Evolutionary conservation across 2,113 vertebrate species (phyloP).

Genomic region (Phainopepla nitens): DNA sequence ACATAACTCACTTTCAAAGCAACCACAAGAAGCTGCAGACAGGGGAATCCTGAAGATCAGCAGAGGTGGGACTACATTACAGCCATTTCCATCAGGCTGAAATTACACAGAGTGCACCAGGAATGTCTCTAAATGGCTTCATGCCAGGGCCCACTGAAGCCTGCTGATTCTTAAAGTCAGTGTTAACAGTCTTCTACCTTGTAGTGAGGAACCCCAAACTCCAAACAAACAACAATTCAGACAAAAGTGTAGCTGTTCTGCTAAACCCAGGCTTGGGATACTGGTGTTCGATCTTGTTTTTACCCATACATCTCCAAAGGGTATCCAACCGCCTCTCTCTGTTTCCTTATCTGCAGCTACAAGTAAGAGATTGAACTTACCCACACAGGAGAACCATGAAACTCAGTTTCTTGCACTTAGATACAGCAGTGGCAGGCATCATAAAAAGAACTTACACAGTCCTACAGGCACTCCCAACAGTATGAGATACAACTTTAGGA

Average conservation of each 20-base stretch:
- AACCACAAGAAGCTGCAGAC: slow-evolving; percentile 67
- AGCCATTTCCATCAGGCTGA: slow-evolving; percentile 52
- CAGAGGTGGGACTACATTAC: slow-evolving; percentile 64
- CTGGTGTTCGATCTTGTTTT: not conserved
- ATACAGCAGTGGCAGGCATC: not conserved
- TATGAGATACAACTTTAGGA: not conserved
- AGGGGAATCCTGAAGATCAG: slow-evolving; percentile 76
- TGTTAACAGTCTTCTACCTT: not conserved
- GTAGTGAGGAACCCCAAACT: not conserved
- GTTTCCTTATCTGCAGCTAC: not conserved
- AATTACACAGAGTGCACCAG: slow-evolving; percentile 63
- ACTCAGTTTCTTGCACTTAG: not conserved
- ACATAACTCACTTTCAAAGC: slow-evolving; percentile 73
- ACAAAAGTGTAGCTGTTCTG: not conserved
- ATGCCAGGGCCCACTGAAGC: slow-evolving; percentile 48
- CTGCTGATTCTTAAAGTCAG: slow-evolving; percentile 1
- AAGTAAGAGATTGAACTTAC: not conserved
- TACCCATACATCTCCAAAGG: not conserved
- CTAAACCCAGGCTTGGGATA: not conserved
- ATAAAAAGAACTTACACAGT: fast-evolving
- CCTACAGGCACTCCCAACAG: not conserved
- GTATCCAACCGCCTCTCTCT: not conserved
- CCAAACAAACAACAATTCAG: not conserved
- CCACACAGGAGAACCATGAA: not conserved
- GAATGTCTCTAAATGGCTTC: slow-evolving; percentile 61